Base-by-base conservation (phyloP, 2,888 invertebrate genomes). In the Corythucha ciliata region DNA sequence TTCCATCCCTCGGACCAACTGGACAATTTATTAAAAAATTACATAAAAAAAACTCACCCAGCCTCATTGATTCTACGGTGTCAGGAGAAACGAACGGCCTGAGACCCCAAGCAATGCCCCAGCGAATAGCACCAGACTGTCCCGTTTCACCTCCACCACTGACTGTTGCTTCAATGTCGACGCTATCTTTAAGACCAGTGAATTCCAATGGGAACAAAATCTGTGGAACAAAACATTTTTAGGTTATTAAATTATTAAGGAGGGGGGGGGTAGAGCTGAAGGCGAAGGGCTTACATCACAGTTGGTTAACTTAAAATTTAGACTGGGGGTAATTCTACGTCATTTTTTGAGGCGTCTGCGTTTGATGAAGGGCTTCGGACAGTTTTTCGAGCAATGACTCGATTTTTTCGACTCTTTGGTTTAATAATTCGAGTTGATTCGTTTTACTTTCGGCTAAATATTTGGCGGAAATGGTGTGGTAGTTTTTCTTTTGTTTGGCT, bases 121-220 rank as follows among this genome's bases (percentile, higher is more conserved):
- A 84, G 55, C 94, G 78, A 52, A 94, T 75, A 44, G 90, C 89
- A 32, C 91, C 91, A n/a, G 92, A 78, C 69, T 91, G 86, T 1
- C 85, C 83, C 14, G 83, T 79, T 27, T 75, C 72, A 10, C 91
- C 91, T 29, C 84, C 84, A 29, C 78, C 78, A 60, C 70, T 73
- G 27, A 86, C 76, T 61, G 77, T 76, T 36, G 85, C 89, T 65
- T 83, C 85, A 21, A 94, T 70, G 69, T 96, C 94, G 36, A 93
- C 83, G 67, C 78, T 74, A 41, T 80, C 78, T 51, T 83, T 67
- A 77, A 85, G 74, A 22, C 77, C 78, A 52, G 83, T 77, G 63
- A 92, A 85, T 59, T 86, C 76, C 54, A 96, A 71, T 3, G 94
- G 94, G 65, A 88, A 90, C 62, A 93, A 67, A 12, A 88, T 59